Base-by-base conservation (phyloP, 2,113 vertebrate genomes). In the Poeciliopsis occidentalis region DNA sequence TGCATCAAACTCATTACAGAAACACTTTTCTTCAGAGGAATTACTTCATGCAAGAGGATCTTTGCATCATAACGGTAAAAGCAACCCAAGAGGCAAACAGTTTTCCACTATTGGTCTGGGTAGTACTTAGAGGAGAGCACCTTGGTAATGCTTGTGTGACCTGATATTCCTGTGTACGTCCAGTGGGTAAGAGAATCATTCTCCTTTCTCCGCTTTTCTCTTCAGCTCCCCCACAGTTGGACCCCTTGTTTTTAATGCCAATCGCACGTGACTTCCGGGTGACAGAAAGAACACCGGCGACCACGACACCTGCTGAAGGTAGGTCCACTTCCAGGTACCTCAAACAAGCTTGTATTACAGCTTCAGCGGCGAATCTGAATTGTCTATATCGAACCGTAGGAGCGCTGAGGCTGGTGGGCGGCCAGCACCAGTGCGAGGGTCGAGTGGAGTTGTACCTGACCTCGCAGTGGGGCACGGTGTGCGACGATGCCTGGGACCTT, bases 401-500 rank as follows among this genome's bases (percentile, higher is more conserved):
- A 0, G 83, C 88, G 41, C 29, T 97, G 76, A 95, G 96, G 63
- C 92, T 99, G 79, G 94, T 91, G 72, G 95, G 89, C 0, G 97
- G 98, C 75, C 91, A 91, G 87, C 94, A 97, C 83, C 92, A 60
- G 0, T 99, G 98, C 2, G 97, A 99, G 89, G 98, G 98, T 1
- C 96, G 98, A 0, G 94, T 99, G 84, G 98, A 99, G 93, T 85
- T 98, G 62, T 98, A 94, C 93, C 89, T 93, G 19, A 90, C 94
- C 15, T 93, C 93, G 1, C 93, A 80, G 60, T 99, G 98, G 98
- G 97, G 98, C 3, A 99, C 98, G 0, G 93, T 99, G 67, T 99
- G 98, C 0, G 98, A 99, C 1, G 98, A 99, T 0, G 98, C 97
- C 26, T 99, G 98, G 98, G 97, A 99, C 85, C 88, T 98, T 51